Evolutionary conservation across 2,888 invertebrate species (phyloP).

Genomic region (Microchrysa polita): DNA sequence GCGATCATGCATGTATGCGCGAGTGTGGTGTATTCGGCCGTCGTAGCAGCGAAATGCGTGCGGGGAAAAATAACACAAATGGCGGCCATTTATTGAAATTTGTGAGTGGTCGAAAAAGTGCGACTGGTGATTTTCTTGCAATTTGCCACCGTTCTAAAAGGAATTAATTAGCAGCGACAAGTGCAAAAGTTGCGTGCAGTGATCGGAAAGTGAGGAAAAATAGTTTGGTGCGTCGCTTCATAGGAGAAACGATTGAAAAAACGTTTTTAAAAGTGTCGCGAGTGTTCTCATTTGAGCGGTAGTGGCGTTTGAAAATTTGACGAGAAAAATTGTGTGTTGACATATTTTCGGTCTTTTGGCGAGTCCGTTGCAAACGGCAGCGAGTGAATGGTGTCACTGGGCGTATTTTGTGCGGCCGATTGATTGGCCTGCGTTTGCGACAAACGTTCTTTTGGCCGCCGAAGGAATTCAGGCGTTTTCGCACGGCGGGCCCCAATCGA

Average conservation of each 20-base stretch:
- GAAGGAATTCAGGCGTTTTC: background rate
- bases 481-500: too few species aligned
- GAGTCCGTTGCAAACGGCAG: conserved; percentile 43
- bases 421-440: background rate
- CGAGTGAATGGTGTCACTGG: conserved; percentile 47
- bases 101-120: conserved; percentile 50
- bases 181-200: background rate
- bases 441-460: background rate
- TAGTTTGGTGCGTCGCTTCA: background rate
- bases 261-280: conserved; percentile 29
- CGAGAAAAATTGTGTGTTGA: conserved; percentile 52
- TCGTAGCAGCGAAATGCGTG: conserved; percentile 30
- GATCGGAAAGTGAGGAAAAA: background rate
- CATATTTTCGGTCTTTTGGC: conserved; percentile 50
- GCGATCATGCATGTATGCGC: background rate
- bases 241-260: conserved; percentile 43
- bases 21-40: conserved; percentile 18
- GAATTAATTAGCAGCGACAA: background rate
- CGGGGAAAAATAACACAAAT: conserved; percentile 53
- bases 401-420: background rate
- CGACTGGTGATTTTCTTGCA: conserved; percentile 23
- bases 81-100: conserved; percentile 55
- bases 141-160: background rate
- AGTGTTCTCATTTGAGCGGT: conserved; percentile 12
- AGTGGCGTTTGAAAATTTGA: background rate